These are phyloP conservation scores for Chrysaora quinquecirrha DNA, from an alignment of 30 jellyfish, hydroid and myxozoan species.

Conservation along the genomic window DNA sequence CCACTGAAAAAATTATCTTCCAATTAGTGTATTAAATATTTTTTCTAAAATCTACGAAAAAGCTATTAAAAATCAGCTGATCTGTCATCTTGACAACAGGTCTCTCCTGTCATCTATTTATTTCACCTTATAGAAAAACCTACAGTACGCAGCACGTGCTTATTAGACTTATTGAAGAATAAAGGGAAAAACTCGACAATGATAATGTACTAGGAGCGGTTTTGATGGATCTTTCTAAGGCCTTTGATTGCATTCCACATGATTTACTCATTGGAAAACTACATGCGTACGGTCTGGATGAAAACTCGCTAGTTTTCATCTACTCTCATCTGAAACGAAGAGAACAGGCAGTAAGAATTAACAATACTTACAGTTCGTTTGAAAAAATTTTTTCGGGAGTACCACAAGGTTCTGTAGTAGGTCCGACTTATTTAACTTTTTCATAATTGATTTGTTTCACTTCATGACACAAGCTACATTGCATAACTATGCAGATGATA, in stretches of 20 bases:
- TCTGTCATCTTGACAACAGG: neutral
- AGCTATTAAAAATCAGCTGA: neutral
- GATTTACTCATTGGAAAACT: conserved; percentile 43
- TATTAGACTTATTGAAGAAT: neutral
- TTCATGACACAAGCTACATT: conserved; percentile 23
- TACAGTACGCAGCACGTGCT: neutral
- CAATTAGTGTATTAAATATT: conserved; percentile 17
- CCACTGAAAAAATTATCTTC: conserved; percentile 7
- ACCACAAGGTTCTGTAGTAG: conserved; percentile 57
- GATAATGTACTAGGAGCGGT: neutral
- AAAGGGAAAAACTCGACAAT: neutral
- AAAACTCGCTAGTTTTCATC: no score
- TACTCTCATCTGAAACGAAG: no score
- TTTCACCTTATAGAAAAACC: neutral
- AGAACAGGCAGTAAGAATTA: no score
- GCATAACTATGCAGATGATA: conserved; percentile 53
- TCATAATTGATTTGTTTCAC: conserved; percentile 18
- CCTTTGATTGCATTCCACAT: conserved; percentile 46
- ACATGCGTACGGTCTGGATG: conserved; percentile 35
- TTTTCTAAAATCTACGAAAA: conserved; percentile 20
- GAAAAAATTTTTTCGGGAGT: conserved; percentile 46
- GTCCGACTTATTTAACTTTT: conserved; percentile 35
- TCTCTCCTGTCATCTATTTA: no score
- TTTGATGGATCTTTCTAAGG: conserved; percentile 7
- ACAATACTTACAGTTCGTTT: no score